Percentiles rank a stretch among this genome's conserved stretches.
Conservation (phyloP, 2,113 vertebrate genomes). For the Petromus typicus region DNA sequence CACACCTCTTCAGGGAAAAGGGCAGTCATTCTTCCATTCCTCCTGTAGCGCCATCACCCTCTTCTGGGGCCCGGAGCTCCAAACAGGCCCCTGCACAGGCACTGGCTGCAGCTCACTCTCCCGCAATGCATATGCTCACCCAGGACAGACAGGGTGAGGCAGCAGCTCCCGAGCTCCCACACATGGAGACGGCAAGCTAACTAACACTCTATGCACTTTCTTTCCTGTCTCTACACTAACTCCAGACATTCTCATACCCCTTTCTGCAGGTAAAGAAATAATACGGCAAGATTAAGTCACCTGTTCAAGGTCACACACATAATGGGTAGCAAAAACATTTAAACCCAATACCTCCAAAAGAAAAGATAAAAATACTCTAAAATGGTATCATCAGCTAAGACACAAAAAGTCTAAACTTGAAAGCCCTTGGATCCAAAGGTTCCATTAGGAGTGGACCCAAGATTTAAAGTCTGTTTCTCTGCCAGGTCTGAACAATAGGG, state of each 20-base stretch:
- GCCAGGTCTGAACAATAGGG: conserved; percentile 35
- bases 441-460: conserved; percentile 38
- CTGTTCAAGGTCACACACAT: background rate
- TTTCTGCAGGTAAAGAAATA: background rate
- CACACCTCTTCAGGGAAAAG: background rate
- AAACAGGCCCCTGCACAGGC: background rate
- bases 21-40: background rate
- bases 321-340: background rate
- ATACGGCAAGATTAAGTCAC: background rate
- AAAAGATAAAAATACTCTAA: background rate
- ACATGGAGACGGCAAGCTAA: accelerated
- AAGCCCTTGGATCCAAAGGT: conserved; percentile 17
- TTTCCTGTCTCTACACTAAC: background rate
- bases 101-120: background rate
- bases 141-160: background rate
- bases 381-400: background rate
- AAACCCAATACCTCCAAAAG: background rate
- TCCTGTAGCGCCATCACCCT: background rate
- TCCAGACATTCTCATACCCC: background rate
- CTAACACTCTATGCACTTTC: background rate
- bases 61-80: background rate
- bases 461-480: conserved; percentile 4
- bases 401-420: background rate
- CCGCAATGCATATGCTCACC: accelerated
- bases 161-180: background rate